Percentiles rank a stretch among this genome's conserved stretches.
Conservation (phyloP, 2,113 vertebrate genomes). For the Trematomus loennbergii region DNA sequence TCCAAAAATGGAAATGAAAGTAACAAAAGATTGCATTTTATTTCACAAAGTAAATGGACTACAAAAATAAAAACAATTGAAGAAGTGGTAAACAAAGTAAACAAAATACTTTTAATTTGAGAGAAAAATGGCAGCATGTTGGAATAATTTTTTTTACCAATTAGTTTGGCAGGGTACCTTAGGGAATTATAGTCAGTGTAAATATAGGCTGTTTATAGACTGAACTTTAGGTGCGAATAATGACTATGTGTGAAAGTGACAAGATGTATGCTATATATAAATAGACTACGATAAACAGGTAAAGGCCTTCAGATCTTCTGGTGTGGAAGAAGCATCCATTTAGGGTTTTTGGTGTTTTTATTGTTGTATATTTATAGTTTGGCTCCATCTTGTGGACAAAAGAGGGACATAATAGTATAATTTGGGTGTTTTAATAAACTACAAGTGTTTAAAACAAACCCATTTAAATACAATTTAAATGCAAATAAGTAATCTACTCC, state of each 20-base stretch:
- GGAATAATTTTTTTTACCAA: not conserved
- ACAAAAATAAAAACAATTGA: not conserved
- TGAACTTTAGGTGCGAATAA: not conserved
- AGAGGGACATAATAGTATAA: not conserved
- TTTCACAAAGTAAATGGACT: not conserved
- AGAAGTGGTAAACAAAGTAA: not conserved
- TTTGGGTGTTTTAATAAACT: not conserved
- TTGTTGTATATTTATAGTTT: not conserved
- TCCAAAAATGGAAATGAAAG: conserved; percentile 8
- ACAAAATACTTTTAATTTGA: not conserved
- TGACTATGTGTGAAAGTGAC: not conserved
- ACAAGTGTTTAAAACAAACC: not conserved
- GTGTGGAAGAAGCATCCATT: no score
- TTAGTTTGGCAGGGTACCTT: not conserved
- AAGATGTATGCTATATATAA: not conserved
- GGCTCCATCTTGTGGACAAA: conserved; percentile 40
- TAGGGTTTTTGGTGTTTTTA: not conserved
- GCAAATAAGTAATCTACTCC: not conserved
- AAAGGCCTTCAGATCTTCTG: not conserved
- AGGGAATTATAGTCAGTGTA: not conserved
- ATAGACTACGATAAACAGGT: conserved; percentile 2
- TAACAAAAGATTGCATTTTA: not conserved
- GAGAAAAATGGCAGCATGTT: not conserved
- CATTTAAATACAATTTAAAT: not conserved
- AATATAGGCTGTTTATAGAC: not conserved